Percentiles rank a stretch among this genome's conserved stretches.
phyloP scores from a whole-genome alignment of 2,113 vertebrate genomes.

The Rhadina sibilatrix region DNA sequence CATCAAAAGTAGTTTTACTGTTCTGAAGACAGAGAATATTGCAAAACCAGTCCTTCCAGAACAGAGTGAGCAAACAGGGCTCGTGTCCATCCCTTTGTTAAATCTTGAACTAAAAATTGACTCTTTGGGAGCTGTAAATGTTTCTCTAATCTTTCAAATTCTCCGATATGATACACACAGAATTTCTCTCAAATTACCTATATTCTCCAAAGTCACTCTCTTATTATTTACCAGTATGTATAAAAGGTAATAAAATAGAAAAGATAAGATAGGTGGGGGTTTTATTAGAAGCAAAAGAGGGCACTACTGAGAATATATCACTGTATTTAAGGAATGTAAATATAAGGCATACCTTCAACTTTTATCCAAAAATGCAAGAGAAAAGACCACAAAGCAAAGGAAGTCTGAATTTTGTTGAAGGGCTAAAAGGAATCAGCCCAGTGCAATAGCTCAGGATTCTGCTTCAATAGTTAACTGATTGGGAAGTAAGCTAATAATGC shows the following conservation, averaged over 20 bases:
- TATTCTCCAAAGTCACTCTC: neutral
- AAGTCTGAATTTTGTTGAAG: neutral
- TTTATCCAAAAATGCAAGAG: neutral
- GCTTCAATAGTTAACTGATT: neutral
- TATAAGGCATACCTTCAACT: neutral
- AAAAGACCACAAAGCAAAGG: neutral
- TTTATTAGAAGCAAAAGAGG: neutral
- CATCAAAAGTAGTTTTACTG: neutral
- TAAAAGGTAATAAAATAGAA: neutral
- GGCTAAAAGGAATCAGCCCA: neutral
- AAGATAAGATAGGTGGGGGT: neutral
- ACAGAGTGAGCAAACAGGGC: neutral
- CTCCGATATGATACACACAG: neutral
- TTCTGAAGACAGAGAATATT: conserved; percentile 6
- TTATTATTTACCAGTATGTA: neutral
- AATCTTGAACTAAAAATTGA: neutral
- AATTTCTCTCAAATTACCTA: neutral
- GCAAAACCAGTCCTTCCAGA: conserved; percentile 13
- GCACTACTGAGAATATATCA: neutral
- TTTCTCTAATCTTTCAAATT: neutral
- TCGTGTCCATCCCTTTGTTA: neutral
- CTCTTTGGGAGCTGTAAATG: neutral
- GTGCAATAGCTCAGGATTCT: neutral
- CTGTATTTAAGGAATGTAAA: neutral
- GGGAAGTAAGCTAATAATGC: neutral